Conservation (phyloP, 2,888 invertebrate genomes). For the Harmothoe impar region DNA sequence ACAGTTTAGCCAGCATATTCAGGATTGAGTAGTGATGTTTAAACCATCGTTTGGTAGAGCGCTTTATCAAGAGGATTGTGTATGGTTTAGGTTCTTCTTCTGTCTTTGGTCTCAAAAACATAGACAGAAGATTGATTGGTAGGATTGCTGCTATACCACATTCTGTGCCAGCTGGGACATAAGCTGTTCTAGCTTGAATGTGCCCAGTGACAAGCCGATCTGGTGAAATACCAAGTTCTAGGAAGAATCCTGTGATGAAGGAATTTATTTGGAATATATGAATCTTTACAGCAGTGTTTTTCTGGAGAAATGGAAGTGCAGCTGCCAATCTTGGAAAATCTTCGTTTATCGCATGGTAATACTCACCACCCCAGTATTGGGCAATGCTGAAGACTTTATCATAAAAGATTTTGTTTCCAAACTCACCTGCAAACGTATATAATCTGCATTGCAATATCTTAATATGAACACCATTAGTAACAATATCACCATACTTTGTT, state of each 20-base stretch:
- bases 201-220: not conserved
- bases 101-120: not conserved
- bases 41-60: constrained; percentile 59
- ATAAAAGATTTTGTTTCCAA: not conserved
- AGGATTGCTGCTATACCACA: not conserved
- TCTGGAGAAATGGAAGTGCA: constrained; percentile 48
- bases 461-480: not conserved
- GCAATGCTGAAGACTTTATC: constrained; percentile 63
- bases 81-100: not conserved
- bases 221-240: constrained; percentile 7
- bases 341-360: constrained; percentile 62
- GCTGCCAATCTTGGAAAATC: constrained; percentile 61
- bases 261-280: not conserved
- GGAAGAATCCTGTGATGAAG: not conserved
- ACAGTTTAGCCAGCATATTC: not conserved
- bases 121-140: not conserved
- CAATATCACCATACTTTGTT: not conserved
- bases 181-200: not conserved
- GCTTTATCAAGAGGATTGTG: constrained; percentile 63
- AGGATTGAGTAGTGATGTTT: constrained; percentile 58
- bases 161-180: not conserved
- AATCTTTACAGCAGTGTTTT: constrained; percentile 56
- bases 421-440: not conserved
- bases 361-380: constrained; percentile 61
- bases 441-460: not conserved